Conservation (phyloP, 2,113 vertebrate species). For the Apistogramma diplotaenia region DNA sequence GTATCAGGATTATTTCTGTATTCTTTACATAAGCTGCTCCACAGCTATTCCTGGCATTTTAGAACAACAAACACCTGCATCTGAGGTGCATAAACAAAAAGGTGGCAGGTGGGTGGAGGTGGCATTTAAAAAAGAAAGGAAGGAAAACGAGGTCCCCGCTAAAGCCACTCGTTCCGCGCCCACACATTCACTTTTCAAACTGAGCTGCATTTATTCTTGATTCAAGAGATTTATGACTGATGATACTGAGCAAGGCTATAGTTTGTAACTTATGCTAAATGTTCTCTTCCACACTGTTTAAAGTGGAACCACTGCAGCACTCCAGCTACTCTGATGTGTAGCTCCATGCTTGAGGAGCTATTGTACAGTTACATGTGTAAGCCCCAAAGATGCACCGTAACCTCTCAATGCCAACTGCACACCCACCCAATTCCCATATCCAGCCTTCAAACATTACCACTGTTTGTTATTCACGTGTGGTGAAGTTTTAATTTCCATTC, state of each 20-base stretch:
- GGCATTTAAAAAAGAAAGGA: not conserved
- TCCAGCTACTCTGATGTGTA: not conserved
- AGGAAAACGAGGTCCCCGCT: not conserved
- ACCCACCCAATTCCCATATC: not conserved
- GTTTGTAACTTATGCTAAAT: not conserved
- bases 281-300: not conserved
- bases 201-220: not conserved
- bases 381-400: not conserved
- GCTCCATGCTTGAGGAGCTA: not conserved
- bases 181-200: not conserved
- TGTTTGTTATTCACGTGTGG: not conserved
- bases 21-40: not conserved
- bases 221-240: not conserved
- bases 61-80: not conserved
- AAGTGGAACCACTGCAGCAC: not conserved
- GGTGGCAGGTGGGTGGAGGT: not conserved
- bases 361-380: not conserved
- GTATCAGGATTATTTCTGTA: not conserved
- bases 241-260: not conserved
- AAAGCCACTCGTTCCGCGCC: not conserved
- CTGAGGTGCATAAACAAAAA: not conserved
- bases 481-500: slow-evolving; percentile 18
- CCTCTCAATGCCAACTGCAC: not conserved
- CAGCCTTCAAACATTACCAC: not conserved
- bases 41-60: not conserved